Base-by-base conservation (phyloP, 64 coral and sea anemone species). In the Dendrophyllia cribrosa region DNA sequence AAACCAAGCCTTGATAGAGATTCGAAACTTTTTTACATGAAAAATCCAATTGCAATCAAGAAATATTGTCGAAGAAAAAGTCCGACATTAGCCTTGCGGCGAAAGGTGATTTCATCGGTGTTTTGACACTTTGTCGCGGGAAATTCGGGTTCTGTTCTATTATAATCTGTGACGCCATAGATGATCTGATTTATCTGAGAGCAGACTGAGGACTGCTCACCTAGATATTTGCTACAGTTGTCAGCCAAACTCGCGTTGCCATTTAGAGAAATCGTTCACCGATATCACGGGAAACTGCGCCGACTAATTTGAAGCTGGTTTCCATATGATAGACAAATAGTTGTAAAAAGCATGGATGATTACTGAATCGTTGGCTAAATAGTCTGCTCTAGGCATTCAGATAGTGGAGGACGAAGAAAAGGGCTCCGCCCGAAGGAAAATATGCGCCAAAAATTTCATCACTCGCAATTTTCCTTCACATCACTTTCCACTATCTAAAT, bases 81-180 rank as follows among this genome's bases (percentile, higher is more conserved):
- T 83, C 19, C 72, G 7, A 50, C 1, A 59, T 16, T 43, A 3
- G 3, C 43, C 20, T 2, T 51, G 4, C 17, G 44, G 4, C 7
- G 9, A 7, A 4, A 83, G 74, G 66, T 83, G 80, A 83, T 83
- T 67, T 83, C 80, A 83, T 49, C 45, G 19, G 7, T 22, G 60
- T n/a, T 75, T 51, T 83, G 80, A 83, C 80, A 83, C 59, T 59
- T 60, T 63, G 14, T 14, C 9, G 4, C n/a, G 1, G 21, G 10
- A 25, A 45, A n/a, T 82, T 75, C 24, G 61, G 19, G 60, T 64
- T 47, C 45, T 64, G 1, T 83, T 67, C 61, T 60, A 63, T 46
- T 66, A 83, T 22, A 83, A 62, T 17, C 34, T 50, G 6, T 83
- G 80, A 83, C 80, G 80, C 80, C 61, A 83, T 23, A 15, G 80